phyloP scores from a whole-genome alignment of 2,888 invertebrate species.

The Drosophila pseudotalamancana region DNA sequence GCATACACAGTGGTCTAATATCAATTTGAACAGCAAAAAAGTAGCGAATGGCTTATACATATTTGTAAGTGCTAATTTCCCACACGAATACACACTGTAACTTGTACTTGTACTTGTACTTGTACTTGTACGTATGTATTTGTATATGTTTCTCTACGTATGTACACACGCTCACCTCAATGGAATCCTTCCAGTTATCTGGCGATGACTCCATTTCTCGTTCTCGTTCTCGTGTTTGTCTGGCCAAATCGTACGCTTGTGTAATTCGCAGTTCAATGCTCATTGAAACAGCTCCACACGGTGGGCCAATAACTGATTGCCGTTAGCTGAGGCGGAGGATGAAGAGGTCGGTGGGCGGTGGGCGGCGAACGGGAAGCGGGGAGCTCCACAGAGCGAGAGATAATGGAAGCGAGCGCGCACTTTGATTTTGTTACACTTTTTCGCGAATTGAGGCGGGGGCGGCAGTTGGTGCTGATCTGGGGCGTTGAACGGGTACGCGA shows the following conservation, averaged over 20 bases:
- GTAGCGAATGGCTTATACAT: no score
- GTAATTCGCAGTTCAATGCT: constrained; percentile 70
- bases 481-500: constrained; percentile 39
- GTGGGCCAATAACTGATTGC: constrained; percentile 66
- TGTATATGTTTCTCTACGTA: not conserved
- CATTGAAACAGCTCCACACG: constrained; percentile 52
- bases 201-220: constrained; percentile 1
- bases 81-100: not conserved
- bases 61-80: no score
- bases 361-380: constrained; percentile 3
- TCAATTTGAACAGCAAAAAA: no score
- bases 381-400: no score
- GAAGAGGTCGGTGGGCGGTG: constrained; percentile 12
- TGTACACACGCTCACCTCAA: constrained; percentile 6
- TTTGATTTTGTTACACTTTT: constrained; percentile 41
- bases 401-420: no score
- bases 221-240: no score
- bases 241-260: constrained; percentile 39
- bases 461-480: constrained; percentile 4
- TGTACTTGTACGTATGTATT: not conserved
- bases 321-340: not conserved
- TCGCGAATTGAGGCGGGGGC: not conserved
- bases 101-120: not conserved
- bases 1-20: not conserved
- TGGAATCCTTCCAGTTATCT: not conserved